Conservation (phyloP, 2,797 vertebrate genomes). For the Limosa lapponica region DNA sequence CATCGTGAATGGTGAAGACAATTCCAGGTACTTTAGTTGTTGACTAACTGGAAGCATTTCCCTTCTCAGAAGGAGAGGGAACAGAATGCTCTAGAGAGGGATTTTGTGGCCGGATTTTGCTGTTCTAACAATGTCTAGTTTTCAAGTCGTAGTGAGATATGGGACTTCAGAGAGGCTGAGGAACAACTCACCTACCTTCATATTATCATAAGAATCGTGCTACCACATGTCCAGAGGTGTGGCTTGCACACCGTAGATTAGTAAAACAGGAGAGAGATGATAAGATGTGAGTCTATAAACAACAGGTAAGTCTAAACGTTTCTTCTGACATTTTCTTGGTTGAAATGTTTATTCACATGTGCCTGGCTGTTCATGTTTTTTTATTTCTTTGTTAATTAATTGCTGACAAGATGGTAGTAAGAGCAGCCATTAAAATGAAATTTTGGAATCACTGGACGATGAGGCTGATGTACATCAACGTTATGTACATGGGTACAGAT, state of each 20-base stretch:
- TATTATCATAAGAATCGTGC: background rate
- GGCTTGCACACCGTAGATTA: background rate
- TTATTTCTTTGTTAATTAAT: background rate
- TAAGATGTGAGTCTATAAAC: background rate
- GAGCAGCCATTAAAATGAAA: background rate
- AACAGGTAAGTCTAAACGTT: background rate
- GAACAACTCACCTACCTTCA: background rate
- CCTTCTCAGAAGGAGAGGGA: background rate
- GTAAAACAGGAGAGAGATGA: background rate
- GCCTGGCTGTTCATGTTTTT: background rate
- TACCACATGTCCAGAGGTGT: background rate
- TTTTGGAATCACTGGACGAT: background rate
- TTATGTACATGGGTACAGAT: background rate
- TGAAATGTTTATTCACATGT: background rate
- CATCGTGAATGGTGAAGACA: fast-evolving
- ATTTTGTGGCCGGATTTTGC: background rate
- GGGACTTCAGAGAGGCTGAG: background rate
- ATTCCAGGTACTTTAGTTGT: background rate
- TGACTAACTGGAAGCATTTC: background rate
- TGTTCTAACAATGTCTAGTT: background rate
- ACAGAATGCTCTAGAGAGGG: background rate
- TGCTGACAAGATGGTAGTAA: background rate
- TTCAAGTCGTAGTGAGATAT: background rate
- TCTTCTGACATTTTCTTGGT: background rate
- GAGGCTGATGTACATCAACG: background rate